Evolutionary conservation across 2,113 vertebrate genomes (phyloP), one percentile per base, ranked within the genome.

Genomic region (Gymnarchus niloticus): DNA sequence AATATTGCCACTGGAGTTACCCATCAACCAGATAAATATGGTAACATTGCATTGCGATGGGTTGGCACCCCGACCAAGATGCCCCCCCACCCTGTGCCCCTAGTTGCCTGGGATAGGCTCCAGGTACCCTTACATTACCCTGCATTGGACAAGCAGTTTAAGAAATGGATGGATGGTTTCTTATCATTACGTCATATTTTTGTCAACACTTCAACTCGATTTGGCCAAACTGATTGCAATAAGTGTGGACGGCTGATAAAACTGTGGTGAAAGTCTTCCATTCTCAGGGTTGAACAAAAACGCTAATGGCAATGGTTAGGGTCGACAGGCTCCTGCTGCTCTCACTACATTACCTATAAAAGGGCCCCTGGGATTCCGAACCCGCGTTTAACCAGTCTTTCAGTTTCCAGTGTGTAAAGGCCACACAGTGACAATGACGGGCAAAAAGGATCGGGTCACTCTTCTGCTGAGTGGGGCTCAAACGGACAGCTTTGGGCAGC

Each of bases 311-410:
- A 12, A 73, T 76, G 59, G 52, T 59, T 23, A 86, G 41, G 56
- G 9, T 23, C 85, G 86, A 84, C 59, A 83, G 8, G 49, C 51
- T 6, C 44, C 65, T 56, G 83, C 54, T 84, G 76, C 86, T 56
- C 85, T 56, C 76, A 89, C 82, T 87, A 69, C 59, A 87, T 88
- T 88, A 83, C 85, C 82, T 87, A 28, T 87, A 87, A 87, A 88
- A 76, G 65, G 83, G 69, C 85, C 88, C 85, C 69, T 77, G 88
- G 84, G 88, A 88, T 83, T 69, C 76, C 49, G 84, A 87, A 52
- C 54, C 85, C 87, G 85, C 85, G 81, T 89, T 88, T 89, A 81
- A 88, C 89, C 87, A 86, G 87, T 84, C 84, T 86, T 81, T 25
- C 6, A 76, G 56, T 85, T 85, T 87, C 77, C 44, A 44, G 81